These are phyloP conservation scores for Alcedo atthis DNA, from an alignment of 2,797 vertebrate species.

Conservation along the genomic window DNA sequence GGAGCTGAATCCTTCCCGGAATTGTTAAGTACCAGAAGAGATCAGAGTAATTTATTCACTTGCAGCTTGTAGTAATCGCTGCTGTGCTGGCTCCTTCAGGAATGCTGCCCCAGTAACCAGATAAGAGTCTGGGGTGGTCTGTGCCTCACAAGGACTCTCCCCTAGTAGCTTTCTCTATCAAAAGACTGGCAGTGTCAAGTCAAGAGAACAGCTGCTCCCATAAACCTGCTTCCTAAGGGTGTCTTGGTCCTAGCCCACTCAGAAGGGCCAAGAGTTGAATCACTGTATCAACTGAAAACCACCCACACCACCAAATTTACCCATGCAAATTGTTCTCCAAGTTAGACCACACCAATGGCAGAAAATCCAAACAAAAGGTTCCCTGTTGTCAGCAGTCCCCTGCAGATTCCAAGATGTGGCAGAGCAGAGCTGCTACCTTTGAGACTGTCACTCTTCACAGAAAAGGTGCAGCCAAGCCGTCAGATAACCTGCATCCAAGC, in stretches of 20 bases:
- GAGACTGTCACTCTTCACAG: neutral
- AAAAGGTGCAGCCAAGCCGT: neutral
- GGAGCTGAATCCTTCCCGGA: neutral
- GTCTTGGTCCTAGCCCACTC: neutral
- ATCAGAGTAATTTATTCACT: neutral
- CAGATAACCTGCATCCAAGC: fast-evolving
- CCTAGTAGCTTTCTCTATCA: fast-evolving
- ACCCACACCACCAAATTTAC: neutral
- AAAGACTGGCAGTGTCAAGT: neutral
- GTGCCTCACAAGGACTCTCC: neutral
- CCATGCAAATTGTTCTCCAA: neutral
- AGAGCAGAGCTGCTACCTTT: neutral
- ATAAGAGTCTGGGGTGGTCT: neutral
- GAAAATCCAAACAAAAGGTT: neutral
- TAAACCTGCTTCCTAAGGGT: neutral
- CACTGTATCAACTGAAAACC: neutral
- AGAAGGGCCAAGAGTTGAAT: neutral
- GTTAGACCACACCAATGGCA: neutral
- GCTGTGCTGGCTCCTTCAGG: neutral
- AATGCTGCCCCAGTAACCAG: neutral
- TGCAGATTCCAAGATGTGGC: neutral
- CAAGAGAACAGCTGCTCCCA: neutral
- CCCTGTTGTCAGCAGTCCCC: fast-evolving
- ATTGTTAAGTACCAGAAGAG: neutral
- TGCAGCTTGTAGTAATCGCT: neutral